phyloP scores from a whole-genome alignment of 35 echinoderm and acorn worm genomes.

The Anneissia japonica region DNA sequence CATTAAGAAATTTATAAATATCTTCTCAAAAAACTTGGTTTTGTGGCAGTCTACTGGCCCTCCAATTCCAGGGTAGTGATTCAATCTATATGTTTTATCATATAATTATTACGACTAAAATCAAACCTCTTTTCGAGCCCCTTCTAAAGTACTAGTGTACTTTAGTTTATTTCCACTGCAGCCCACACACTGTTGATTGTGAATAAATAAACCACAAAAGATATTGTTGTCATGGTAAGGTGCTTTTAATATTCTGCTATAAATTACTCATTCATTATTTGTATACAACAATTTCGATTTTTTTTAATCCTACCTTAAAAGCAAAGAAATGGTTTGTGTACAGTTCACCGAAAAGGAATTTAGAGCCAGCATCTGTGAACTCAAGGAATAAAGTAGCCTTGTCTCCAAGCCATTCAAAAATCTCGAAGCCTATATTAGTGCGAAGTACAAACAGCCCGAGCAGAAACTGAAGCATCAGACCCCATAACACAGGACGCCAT shows the following conservation, averaged over 20 bases:
- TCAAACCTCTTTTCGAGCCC: too few relatives aligned
- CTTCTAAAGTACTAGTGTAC: too few relatives aligned
- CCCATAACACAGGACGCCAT: conserved; percentile 47
- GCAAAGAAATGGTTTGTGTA: conserved; percentile 39
- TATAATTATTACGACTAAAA: too few relatives aligned
- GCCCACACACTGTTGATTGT: neutral
- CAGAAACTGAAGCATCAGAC: conserved; percentile 33
- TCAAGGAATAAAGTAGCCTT: conserved; percentile 26
- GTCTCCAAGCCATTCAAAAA: conserved; percentile 44
- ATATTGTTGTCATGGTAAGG: neutral
- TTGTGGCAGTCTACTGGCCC: too few relatives aligned
- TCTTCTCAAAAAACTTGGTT: too few relatives aligned
- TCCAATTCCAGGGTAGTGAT: too few relatives aligned
- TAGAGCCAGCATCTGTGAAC: conserved; percentile 34
- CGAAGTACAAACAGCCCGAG: conserved; percentile 35
- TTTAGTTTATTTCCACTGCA: neutral
- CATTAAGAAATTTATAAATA: too few relatives aligned
- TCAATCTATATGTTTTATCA: too few relatives aligned
- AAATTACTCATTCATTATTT: too few relatives aligned
- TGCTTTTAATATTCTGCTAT: too few relatives aligned
- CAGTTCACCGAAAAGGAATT: conserved; percentile 45
- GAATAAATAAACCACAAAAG: neutral
- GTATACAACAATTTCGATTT: too few relatives aligned
- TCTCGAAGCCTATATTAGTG: conserved; percentile 15
- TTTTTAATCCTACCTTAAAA: conserved; percentile 19